Percentiles rank a stretch among this genome's conserved stretches.
Conservation (phyloP, 37 sponge, comb jelly and placozoan genomes). For the Spongia lamella region DNA sequence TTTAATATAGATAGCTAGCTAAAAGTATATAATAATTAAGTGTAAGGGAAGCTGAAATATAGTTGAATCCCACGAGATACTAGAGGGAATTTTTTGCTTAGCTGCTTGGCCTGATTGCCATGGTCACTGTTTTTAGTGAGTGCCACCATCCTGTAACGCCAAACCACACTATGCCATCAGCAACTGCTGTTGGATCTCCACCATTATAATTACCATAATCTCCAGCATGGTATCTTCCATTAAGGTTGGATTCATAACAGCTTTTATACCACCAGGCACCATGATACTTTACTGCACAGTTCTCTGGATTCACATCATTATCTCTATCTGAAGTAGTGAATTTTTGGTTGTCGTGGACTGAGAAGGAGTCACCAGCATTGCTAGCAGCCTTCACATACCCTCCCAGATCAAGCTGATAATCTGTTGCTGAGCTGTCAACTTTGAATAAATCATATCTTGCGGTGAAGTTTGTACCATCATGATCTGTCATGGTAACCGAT, state of each 20-base stretch:
- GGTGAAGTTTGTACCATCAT: no score
- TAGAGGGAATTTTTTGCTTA: no score
- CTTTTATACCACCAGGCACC: conserved; percentile 52
- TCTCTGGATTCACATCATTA: conserved; percentile 15
- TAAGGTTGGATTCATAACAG: conserved; percentile 47
- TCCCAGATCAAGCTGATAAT: conserved; percentile 28
- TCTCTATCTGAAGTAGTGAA: conserved; percentile 61
- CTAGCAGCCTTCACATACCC: conserved; percentile 1
- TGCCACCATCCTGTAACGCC: no score
- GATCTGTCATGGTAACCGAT: no score
- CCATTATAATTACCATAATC: no score
- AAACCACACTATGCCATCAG: conserved; percentile 18
- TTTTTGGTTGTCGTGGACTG: conserved; percentile 15
- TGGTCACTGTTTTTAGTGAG: no score
- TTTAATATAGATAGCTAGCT: no score
- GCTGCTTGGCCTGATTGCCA: no score
- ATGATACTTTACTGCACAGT: conserved; percentile 39
- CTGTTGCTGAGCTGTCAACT: conserved; percentile 19
- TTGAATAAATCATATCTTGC: conserved; percentile 42
- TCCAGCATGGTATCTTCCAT: conserved; percentile 32
- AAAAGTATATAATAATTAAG: no score
- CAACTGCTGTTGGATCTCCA: conserved; percentile 16
- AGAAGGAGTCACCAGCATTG: conserved; percentile 25
- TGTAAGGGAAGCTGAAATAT: no score
- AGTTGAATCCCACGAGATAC: no score